Conservation (phyloP, 2,797 vertebrate genomes). For the Lacerta bilineata region DNA sequence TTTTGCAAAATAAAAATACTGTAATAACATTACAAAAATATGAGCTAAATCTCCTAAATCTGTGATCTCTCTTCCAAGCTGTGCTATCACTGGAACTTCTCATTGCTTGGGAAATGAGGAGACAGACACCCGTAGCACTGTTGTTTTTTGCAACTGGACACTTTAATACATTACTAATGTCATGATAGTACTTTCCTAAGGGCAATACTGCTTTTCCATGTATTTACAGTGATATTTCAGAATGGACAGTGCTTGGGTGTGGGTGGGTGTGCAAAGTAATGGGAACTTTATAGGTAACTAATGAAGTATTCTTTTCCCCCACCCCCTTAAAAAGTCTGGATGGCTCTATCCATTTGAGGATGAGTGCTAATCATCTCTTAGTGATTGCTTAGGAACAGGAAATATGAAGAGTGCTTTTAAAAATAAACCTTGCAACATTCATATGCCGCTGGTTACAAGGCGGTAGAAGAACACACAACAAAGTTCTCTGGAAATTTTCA, state of each 20-base stretch:
- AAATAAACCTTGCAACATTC: constrained; percentile 4
- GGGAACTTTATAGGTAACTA: background rate
- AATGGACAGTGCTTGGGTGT: background rate
- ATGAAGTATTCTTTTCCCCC: background rate
- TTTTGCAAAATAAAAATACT: background rate
- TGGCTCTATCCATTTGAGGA: background rate
- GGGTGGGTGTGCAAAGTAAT: background rate
- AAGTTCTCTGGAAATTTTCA: constrained; percentile 20
- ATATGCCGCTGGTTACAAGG: background rate
- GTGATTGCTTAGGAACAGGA: background rate
- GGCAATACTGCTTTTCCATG: background rate
- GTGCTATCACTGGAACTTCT: background rate
- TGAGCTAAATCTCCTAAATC: background rate
- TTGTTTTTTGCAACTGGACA: background rate
- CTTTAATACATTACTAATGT: background rate
- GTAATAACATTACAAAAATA: background rate
- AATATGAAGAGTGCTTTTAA: background rate
- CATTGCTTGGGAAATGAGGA: background rate
- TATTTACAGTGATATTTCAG: background rate
- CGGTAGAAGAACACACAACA: constrained; percentile 14
- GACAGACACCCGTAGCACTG: background rate
- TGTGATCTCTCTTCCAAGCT: background rate
- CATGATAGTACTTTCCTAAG: background rate
- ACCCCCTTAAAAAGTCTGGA: background rate
- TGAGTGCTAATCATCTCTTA: background rate